Conservation (phyloP, 2,797 vertebrate genomes). For the Trichosurus vulpecula region DNA sequence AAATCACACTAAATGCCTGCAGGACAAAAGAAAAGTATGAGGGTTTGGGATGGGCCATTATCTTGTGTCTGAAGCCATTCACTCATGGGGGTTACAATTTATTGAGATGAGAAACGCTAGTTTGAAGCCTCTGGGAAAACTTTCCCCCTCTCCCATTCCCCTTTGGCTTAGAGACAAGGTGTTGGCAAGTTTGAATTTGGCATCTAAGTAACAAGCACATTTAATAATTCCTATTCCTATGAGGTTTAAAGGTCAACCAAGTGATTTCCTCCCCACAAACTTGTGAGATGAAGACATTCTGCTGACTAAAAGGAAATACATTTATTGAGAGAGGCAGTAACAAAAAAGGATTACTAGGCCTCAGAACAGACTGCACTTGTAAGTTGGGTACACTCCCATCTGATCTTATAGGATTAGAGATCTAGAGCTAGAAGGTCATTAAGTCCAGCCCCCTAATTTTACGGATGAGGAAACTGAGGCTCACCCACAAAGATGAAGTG, state of each 20-base stretch:
- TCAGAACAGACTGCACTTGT: neutral
- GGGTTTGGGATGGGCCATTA: neutral
- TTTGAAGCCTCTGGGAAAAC: neutral
- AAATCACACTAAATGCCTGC: slow-evolving; percentile 89
- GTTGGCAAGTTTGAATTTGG: neutral
- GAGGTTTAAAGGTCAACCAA: neutral
- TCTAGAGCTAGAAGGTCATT: neutral
- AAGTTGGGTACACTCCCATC: neutral
- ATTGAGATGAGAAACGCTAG: neutral
- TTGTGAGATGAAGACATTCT: neutral
- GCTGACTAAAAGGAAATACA: neutral
- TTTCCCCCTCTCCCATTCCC: slow-evolving; percentile 1
- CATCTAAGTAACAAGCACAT: neutral
- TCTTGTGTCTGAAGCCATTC: neutral
- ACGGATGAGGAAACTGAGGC: neutral
- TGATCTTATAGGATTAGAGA: neutral
- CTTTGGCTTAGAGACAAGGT: slow-evolving; percentile 37
- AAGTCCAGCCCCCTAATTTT: neutral
- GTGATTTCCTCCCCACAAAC: neutral
- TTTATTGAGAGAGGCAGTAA: neutral
- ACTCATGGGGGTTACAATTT: neutral
- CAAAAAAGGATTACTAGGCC: neutral
- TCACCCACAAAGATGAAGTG: neutral
- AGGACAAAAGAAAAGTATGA: slow-evolving; percentile 12
- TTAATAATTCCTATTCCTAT: neutral